These are phyloP conservation scores for Pongo abelii DNA, from an alignment of 2,113 vertebrate species.

Conservation along the genomic window DNA sequence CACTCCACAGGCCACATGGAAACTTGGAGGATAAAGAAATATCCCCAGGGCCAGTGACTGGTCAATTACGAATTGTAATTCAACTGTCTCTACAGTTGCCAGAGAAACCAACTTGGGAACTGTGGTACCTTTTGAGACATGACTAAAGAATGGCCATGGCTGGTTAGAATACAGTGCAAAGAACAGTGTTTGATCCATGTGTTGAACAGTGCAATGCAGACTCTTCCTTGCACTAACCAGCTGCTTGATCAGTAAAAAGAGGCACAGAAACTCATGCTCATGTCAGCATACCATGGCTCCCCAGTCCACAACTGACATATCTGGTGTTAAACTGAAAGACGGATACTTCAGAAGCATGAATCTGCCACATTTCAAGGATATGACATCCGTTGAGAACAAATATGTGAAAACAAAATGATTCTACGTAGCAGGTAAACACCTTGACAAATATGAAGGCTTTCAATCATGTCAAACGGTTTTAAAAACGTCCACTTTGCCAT, in stretches of 20 bases:
- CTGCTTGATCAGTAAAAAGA: conserved; percentile 23
- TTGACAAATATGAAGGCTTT: conserved; percentile 77
- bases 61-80: conserved; percentile 70
- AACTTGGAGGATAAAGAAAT: conserved; percentile 28
- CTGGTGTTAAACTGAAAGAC: conserved; percentile 50
- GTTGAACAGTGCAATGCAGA: not conserved
- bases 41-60: conserved; percentile 30
- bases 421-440: conserved; percentile 58
- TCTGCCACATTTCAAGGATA: conserved; percentile 73
- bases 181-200: conserved; percentile 45
- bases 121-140: conserved; percentile 60
- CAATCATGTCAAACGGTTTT: conserved; percentile 72
- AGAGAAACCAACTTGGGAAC: conserved; percentile 68
- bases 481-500: conserved; percentile 69
- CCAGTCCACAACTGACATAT: not conserved
- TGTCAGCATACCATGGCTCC: not conserved
- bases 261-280: not conserved
- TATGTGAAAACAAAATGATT: conserved; percentile 66
- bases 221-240: not conserved
- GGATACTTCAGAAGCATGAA: conserved; percentile 47
- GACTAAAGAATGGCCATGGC: conserved; percentile 39
- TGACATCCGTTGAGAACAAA: conserved; percentile 68
- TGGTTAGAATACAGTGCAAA: conserved; percentile 37
- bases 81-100: conserved; percentile 65
- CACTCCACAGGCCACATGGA: conserved; percentile 61